These are phyloP conservation scores for Calidris pugnax DNA, from an alignment of 2,113 vertebrate species.

Conservation along the genomic window DNA sequence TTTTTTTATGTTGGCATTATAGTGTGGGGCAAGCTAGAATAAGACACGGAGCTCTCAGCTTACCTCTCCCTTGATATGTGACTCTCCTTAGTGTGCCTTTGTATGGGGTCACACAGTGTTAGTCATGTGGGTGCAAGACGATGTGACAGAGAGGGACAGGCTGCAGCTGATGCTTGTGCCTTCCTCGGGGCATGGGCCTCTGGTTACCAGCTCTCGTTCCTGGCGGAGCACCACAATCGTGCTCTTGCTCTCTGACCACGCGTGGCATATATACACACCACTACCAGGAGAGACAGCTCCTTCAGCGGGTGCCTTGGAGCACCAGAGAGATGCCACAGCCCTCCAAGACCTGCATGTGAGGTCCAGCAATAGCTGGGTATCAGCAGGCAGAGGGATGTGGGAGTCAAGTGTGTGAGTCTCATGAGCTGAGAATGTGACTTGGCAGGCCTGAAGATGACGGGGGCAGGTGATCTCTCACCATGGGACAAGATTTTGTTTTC, in stretches of 20 bases:
- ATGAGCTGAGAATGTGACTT: background rate
- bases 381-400: background rate
- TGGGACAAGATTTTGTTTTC: background rate
- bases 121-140: background rate
- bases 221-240: accelerated
- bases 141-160: background rate
- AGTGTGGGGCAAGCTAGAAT: background rate
- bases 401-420: background rate
- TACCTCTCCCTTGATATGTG: background rate
- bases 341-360: background rate
- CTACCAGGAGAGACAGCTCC: background rate
- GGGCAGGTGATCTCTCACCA: background rate
- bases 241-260: background rate
- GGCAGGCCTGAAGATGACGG: background rate
- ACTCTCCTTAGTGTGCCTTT: background rate
- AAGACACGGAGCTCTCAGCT: conserved; percentile 29
- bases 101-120: background rate
- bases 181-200: background rate
- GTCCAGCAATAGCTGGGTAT: background rate
- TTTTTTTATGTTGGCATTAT: background rate
- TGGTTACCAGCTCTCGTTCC: background rate
- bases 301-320: background rate
- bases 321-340: no score
- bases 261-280: accelerated
- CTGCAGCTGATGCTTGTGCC: background rate